Percentiles rank a stretch among this genome's conserved stretches.
Evolutionary conservation across 2,113 vertebrate species (phyloP).

Genomic region (Alouatta palliata): DNA sequence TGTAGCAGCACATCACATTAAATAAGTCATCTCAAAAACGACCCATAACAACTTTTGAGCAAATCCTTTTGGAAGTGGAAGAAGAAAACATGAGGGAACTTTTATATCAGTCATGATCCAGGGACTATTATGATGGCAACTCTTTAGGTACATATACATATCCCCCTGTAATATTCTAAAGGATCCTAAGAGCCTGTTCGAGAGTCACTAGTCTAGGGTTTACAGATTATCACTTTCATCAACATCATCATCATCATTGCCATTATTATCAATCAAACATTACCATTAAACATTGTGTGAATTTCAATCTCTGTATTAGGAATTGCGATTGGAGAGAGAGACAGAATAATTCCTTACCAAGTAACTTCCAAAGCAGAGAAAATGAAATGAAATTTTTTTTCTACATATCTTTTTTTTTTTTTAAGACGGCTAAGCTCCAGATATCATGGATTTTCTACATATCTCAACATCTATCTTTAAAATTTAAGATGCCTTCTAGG

Average conservation of each 20-base stretch:
- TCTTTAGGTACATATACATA: background rate
- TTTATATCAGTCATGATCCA: background rate
- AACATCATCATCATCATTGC: background rate
- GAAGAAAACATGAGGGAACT: background rate
- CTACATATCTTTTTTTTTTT: too few species aligned
- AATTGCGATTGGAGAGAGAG: background rate
- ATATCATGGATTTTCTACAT: too few species aligned
- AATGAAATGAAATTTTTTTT: conserved; percentile 61
- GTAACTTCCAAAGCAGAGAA: conserved; percentile 57
- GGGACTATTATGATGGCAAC: background rate
- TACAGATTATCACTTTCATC: background rate
- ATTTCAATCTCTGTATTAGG: background rate
- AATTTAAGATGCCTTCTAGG: conserved; percentile 60
- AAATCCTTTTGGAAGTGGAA: background rate
- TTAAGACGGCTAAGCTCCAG: too few species aligned
- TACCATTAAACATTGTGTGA: background rate
- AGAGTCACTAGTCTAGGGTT: background rate
- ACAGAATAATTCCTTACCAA: conserved; percentile 41
- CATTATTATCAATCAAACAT: background rate
- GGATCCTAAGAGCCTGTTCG: background rate
- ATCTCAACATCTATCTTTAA: conserved; percentile 54
- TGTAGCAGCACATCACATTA: background rate
- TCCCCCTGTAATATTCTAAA: background rate
- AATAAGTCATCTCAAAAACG: background rate
- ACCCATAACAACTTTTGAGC: background rate